Base-by-base conservation (phyloP, 1,140 invertebrate genomes). In the Brachionus angularis region DNA sequence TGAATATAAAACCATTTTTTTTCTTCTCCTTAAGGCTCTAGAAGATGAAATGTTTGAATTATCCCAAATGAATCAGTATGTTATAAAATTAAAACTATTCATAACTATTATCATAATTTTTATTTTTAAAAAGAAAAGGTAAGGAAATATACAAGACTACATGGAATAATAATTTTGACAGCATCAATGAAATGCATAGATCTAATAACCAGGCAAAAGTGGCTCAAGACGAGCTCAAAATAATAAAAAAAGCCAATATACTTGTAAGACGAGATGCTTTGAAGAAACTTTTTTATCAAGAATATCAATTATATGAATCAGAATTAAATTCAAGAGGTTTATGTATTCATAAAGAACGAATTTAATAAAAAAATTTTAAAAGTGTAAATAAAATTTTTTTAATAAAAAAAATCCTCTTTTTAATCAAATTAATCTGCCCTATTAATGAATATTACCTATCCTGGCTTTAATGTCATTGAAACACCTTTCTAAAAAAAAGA, bases 281-380 rank as follows among this genome's bases (percentile, higher is more conserved):
- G 8, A 46, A 67, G 31, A n/a, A 27, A 27, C 25, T 67, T 1
- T 67, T 47, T 50, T 29, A 46, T 31, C 42, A 50, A 67, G 62
- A 67, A 18, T 47, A 67, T 34, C 29, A 3, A 18, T 42, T 25
- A 18, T 67, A 47, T 25, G 62, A 67, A 27, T n/a, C 42, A 29
- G 62, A 67, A 34, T 50, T 67, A 29, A 67, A 67, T 8, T 21
- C 18, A 67, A 31, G 16, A 47, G 62, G 62, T 10, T 33, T 67
- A 12, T 67, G 62, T 36, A 67, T 67, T 49, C 62, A 50, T 33
- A 67, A 67, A 67, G 62, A 67, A 50, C 39, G 62, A 47, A 47
- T 67, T 29, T 67, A 67, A 50, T n/a, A n/a, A n/a, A n/a, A n/a
- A n/a, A n/a, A n/a, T n/a, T n/a, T n/a, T n/a, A n/a, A n/a, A n/a